Base-by-base conservation (phyloP, 2,797 vertebrate species). In the Catharus ustulatus region DNA sequence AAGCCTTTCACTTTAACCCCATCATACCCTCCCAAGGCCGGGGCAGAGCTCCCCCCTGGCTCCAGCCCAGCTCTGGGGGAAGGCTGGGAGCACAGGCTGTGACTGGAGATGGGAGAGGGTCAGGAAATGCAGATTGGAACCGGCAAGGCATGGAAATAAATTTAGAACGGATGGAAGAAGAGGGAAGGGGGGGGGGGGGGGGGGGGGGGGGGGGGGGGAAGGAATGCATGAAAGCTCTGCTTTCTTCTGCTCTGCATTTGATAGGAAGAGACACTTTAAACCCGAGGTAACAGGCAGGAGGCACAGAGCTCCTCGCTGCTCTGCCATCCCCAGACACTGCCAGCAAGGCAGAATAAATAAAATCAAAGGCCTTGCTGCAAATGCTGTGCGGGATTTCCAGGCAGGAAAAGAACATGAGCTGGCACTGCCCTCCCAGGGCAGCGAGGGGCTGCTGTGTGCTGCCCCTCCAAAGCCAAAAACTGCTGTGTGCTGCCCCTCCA, bases 1-100 rank as follows among this genome's bases (percentile, higher is more conserved):
- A 92, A 94, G 98, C 93, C 94, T 97, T 97, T 89, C 73, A 75
- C 97, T 97, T 97, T 97, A 97, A 97, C 96, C 96, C 95, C 95
- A 89, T 97, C 97, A 1, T 62, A 11, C 9, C 91, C 91, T 90
- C 58, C 86, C 42, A 17, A 61, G 76, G 21, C 42, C 62, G 16
- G 72, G 78, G 87, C 78, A 10, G 46, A 4, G 69, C 38, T 80
- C 58, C 80, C 87, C 90, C 84, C 38, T 3, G 6, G 32, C 93
- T 66, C 49, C 1, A 30, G 2, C 48, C 73, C 3, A 30, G 89
- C 94, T 93, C 72, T 12, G 13, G 38, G 36, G 84, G 72, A 34
- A 88, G 72, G 84, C 88, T 82, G 0, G 1, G 72, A 90, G 90
- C 83, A 80, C 62, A 74, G 90, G 89, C 91, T 72, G 91, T 40